Percentiles rank a stretch among this genome's conserved stretches.
phyloP scores from a whole-genome alignment of 2,888 invertebrate species.

The Cacoxenus indagator region DNA sequence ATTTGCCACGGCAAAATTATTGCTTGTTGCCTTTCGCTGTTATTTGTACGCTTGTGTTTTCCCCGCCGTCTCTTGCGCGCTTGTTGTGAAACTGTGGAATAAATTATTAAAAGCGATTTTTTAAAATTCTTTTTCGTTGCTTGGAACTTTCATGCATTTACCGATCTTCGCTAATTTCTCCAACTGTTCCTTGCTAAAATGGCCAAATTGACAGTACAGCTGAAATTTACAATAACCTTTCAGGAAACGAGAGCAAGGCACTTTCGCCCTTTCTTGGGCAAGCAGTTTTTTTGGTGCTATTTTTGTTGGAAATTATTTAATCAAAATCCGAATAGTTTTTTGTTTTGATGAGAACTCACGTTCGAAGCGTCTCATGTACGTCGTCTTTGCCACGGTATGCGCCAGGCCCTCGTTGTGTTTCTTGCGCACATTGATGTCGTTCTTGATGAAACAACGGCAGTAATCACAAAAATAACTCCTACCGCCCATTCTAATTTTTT shows the following conservation, averaged over 20 bases:
- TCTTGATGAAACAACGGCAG: conserved; percentile 68
- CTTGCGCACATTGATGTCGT: conserved; percentile 66
- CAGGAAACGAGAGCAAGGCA: conserved; percentile 54
- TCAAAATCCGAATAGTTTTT: background rate
- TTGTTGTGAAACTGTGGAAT: background rate
- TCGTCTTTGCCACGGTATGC: conserved; percentile 62
- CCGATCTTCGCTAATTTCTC: conserved; percentile 53
- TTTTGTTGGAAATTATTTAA: too few species aligned
- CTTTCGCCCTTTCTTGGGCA: conserved; percentile 47
- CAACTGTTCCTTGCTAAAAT: conserved; percentile 57
- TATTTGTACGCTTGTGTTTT: conserved; percentile 2
- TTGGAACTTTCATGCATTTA: too few species aligned
- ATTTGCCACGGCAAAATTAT: conserved; percentile 32
- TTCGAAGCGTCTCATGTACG: conserved; percentile 55
- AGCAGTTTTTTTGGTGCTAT: conserved; percentile 54
- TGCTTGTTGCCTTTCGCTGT: background rate
- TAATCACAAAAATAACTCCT: conserved; percentile 70
- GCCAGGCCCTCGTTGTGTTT: conserved; percentile 62
- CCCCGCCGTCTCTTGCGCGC: too few species aligned
- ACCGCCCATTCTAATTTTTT: conserved; percentile 68
- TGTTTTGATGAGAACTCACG: conserved; percentile 39
- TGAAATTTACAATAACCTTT: conserved; percentile 63
- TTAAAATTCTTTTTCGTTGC: too few species aligned
- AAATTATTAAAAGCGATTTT: background rate
- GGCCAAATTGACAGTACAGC: conserved; percentile 61